Conservation (phyloP, 2,888 invertebrate genomes). For the Stomorhina lunata region DNA sequence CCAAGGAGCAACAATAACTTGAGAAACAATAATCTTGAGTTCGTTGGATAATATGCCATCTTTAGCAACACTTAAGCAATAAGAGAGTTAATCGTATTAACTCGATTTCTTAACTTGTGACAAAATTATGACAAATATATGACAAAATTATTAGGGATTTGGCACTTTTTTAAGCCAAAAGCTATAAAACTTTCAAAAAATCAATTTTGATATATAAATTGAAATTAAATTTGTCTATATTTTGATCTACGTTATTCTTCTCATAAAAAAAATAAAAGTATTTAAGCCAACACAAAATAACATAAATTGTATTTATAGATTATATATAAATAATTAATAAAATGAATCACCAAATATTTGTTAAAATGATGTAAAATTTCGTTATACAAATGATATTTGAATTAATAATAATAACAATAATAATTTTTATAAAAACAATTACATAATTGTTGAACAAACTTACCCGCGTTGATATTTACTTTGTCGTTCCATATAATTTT, state of each 20-base stretch:
- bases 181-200: too few relatives aligned
- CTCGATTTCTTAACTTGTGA: too few relatives aligned
- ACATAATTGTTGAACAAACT: conserved; percentile 35
- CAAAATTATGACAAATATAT: too few relatives aligned
- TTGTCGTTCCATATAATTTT: conserved; percentile 56
- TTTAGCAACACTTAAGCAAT: too few relatives aligned
- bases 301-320: not conserved
- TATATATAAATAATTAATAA: not conserved
- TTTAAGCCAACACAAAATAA: conserved; percentile 1
- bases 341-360: conserved; percentile 1
- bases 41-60: too few relatives aligned
- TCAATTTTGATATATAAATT: too few relatives aligned
- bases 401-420: not conserved
- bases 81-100: too few relatives aligned
- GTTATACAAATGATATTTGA: not conserved
- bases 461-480: conserved; percentile 56
- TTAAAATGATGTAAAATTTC: conserved; percentile 9
- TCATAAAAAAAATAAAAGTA: not conserved
- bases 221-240: too few relatives aligned
- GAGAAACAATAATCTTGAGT: too few relatives aligned
- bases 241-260: conserved; percentile 22
- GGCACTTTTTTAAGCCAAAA: too few relatives aligned
- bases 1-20: too few relatives aligned
- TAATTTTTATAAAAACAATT: not conserved
- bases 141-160: too few relatives aligned